Percentiles rank a stretch among this genome's conserved stretches.
Evolutionary conservation across 2,113 vertebrate species (phyloP).

Genomic region (Theropithecus gelada): DNA sequence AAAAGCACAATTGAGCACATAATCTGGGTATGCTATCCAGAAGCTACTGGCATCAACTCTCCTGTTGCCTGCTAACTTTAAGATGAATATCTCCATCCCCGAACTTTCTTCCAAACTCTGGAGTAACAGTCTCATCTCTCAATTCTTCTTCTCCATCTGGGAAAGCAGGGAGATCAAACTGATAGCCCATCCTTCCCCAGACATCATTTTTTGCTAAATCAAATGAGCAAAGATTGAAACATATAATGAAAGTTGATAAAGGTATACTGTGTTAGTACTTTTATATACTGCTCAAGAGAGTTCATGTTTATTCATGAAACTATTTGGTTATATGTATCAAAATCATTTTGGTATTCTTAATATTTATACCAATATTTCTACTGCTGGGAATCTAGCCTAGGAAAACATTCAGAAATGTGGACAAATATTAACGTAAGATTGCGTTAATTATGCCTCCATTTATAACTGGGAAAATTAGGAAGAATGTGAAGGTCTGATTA

Average conservation of each 20-base stretch:
- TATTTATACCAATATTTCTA: not conserved
- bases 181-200: not conserved
- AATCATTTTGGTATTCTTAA: not conserved
- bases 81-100: not conserved
- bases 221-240: not conserved
- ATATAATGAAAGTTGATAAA: not conserved
- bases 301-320: not conserved
- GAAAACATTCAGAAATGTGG: not conserved
- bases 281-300: not conserved
- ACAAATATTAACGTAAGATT: not conserved
- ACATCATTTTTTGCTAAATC: not conserved
- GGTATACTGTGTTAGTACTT: not conserved
- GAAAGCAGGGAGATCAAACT: not conserved
- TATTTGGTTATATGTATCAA: not conserved
- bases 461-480: not conserved
- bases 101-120: not conserved
- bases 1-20: not conserved
- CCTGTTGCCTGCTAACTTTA: too few relatives aligned
- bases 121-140: rapidly evolving
- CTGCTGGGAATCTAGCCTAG: not conserved
- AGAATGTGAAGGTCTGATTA: not conserved
- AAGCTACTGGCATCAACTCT: too few relatives aligned
- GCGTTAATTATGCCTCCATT: not conserved
- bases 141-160: rapidly evolving
- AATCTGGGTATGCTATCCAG: too few relatives aligned